These are phyloP conservation scores for Allolobophora icterica DNA, from an alignment of 2,888 invertebrate genomes.

Conservation along the genomic window DNA sequence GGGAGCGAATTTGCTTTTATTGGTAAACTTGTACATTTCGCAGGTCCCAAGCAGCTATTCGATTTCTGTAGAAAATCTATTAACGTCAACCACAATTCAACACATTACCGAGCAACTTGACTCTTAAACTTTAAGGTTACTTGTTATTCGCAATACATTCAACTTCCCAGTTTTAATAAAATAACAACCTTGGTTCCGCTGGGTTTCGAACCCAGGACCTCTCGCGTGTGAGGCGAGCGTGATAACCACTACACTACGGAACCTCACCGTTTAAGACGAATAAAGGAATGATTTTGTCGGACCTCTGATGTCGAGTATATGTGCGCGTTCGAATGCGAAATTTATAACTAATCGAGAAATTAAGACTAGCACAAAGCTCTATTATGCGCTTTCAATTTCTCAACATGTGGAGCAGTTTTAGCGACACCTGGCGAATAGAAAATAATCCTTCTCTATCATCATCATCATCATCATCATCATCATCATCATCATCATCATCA, in stretches of 20 bases:
- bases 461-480: too few relatives aligned
- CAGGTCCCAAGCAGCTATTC: too few relatives aligned
- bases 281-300: background rate
- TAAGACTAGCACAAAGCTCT: too few relatives aligned
- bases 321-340: background rate
- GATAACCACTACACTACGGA: conserved; percentile 86
- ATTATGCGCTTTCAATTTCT: background rate
- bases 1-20: background rate
- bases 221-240: conserved; percentile 91
- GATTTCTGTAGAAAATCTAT: background rate
- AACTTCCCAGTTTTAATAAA: background rate
- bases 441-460: background rate
- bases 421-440: background rate
- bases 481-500: too few relatives aligned
- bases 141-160: background rate
- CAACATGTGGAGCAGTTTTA: background rate
- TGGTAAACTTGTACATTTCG: too few relatives aligned
- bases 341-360: background rate
- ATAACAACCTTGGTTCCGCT: conserved; percentile 78
- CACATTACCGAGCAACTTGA: background rate
- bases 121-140: background rate
- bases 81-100: background rate
- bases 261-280: conserved; percentile 25
- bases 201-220: conserved; percentile 89
- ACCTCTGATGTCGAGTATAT: background rate